Base-by-base conservation (phyloP, 2,888 invertebrate species). In the Terebella lapidaria region DNA sequence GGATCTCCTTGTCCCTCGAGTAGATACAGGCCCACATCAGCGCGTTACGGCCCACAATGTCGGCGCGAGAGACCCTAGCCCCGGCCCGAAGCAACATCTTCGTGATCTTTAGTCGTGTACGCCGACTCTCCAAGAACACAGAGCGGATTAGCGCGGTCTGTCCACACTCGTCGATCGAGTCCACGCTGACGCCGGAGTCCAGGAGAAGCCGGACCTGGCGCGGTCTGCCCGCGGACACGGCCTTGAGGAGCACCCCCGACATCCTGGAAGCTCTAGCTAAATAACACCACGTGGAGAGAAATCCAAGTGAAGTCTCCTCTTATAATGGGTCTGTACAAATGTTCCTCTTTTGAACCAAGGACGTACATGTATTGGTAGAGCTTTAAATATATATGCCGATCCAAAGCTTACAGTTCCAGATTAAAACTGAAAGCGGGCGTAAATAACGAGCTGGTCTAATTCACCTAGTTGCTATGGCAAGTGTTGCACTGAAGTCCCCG, bases 21-120 rank as follows among this genome's bases (percentile, higher is more conserved):
- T 70, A 71, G 22, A 70, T 45, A 59, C 70, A 70, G 2, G 69
- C 68, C 71, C 71, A 71, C 27, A 58, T 42, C 0, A 71, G 58
- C 0, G 70, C 70, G 47, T 63, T 70, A 4, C 71, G 58, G 2
- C 70, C 70, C 5, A 67, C 67, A 45, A 68, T 64, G 56, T 71
- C 71, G 0, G 62, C 57, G 46, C 56, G 60, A 47, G 67, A 66
- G 1, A 68, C 68, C 2, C 57, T 2, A 2, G 67, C 70, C 1
- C 67, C 70, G 52, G 59, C 56, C 56, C 63, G 59, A n/a, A 71
- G 57, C 28, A 71, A 51, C 49, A 68, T 60, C 30, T 56, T 49
- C 30, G 67, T 26, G 18, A 71, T 65, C 47, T 63, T 65, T 27
- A 66, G 60, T 42, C 70, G 54, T 20, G 55, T 66, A 25, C 60